These are phyloP conservation scores for Brachionus koreanus DNA, from an alignment of 1,140 invertebrate genomes.

Conservation along the genomic window DNA sequence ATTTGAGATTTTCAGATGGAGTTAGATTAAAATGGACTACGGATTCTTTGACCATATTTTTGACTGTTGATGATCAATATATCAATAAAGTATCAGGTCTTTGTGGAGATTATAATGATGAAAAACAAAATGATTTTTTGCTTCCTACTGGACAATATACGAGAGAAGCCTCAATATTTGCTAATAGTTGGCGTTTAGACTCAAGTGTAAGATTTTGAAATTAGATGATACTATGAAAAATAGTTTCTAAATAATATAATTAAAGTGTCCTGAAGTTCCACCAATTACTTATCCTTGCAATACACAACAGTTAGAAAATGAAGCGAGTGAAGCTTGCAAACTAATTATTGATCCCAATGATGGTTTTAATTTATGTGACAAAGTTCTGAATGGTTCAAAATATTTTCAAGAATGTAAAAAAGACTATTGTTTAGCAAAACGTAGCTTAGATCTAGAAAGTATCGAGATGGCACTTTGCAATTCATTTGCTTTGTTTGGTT, in stretches of 20 bases:
- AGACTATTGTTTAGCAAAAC: constrained; percentile 71
- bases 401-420: constrained; percentile 67
- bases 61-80: constrained; percentile 66
- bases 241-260: background rate
- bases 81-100: constrained; percentile 76
- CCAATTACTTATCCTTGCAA: constrained; percentile 9
- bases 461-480: constrained; percentile 66
- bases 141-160: constrained; percentile 61
- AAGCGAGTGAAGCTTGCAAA: background rate
- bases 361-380: background rate
- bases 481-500: constrained; percentile 70
- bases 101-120: constrained; percentile 73
- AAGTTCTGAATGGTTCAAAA: constrained; percentile 51
- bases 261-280: constrained; percentile 28
- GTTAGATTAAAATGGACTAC: constrained; percentile 72
- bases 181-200: constrained; percentile 64
- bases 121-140: constrained; percentile 60
- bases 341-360: background rate
- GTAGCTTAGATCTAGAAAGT: constrained; percentile 46
- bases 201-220: constrained; percentile 7
- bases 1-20: constrained; percentile 68
- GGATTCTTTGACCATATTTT: constrained; percentile 58
- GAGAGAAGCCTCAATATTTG: constrained; percentile 61
- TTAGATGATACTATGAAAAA: no score
- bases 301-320: background rate